A percentile compares a stretch with the other conserved stretches of the same genome.
Evolutionary conservation across 2,888 invertebrate species (phyloP).

Genomic region (Artemia sinica): DNA sequence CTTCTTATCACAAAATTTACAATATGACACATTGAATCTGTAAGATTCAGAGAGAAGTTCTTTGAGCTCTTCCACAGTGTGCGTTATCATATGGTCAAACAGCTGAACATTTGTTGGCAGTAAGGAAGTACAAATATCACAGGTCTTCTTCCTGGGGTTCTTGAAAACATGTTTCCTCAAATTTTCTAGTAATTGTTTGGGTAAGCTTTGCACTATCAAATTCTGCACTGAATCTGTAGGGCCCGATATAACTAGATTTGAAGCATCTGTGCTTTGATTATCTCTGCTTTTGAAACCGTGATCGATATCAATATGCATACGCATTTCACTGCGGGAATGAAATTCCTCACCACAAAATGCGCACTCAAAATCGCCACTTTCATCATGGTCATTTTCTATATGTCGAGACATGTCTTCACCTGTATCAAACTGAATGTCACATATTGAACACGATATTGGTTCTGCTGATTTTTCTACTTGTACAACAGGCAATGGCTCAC

Average conservation of each 20-base stretch:
- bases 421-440: background rate
- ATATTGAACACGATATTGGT: background rate
- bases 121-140: slow-evolving; percentile 3
- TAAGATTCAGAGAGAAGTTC: background rate
- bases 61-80: background rate
- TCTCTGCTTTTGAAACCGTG: background rate
- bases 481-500: too few species aligned
- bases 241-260: too few species aligned
- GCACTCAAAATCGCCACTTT: slow-evolving; percentile 2
- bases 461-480: background rate
- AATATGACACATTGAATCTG: background rate
- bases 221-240: background rate
- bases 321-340: background rate
- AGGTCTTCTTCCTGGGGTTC: background rate
- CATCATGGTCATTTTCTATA: background rate
- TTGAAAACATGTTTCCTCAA: background rate
- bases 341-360: slow-evolving; percentile 2
- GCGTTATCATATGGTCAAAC: background rate
- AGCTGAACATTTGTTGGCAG: slow-evolving; percentile 1
- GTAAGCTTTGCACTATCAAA: background rate
- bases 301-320: slow-evolving; percentile 5
- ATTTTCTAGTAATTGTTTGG: background rate
- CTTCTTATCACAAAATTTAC: background rate
- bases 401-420: background rate
- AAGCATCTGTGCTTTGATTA: too few species aligned